A percentile compares a stretch with the other conserved stretches of the same genome.
Evolutionary conservation across 1,140 invertebrate species (phyloP).

Genomic region (Leptinotarsa undecemlineata): DNA sequence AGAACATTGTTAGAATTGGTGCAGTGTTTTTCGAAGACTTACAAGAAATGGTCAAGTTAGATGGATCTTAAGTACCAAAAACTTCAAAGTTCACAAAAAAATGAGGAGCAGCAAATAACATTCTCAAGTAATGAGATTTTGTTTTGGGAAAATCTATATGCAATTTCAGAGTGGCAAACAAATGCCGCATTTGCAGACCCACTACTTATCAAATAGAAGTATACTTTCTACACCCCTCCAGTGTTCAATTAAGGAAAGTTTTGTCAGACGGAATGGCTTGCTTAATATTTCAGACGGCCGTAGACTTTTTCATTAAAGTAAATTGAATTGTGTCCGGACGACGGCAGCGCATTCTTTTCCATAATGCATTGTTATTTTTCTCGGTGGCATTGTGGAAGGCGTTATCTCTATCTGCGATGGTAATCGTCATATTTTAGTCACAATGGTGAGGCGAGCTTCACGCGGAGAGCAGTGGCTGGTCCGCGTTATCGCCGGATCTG

Average conservation of each 20-base stretch:
- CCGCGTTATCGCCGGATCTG: conserved; percentile 42
- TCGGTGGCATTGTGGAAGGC: conserved; percentile 40
- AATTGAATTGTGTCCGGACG: conserved; percentile 47
- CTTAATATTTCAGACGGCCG: conserved; percentile 31
- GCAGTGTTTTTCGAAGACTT: too few species aligned
- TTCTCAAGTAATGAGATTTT: too few species aligned
- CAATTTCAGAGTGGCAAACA: too few species aligned
- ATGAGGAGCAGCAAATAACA: too few species aligned
- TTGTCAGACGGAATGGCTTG: not conserved
- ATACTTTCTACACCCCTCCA: not conserved
- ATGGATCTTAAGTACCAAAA: too few species aligned
- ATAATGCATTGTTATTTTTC: conserved; percentile 45
- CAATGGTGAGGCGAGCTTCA: conserved; percentile 50
- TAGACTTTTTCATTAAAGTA: conserved; percentile 45
- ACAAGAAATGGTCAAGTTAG: too few species aligned
- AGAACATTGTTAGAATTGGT: too few species aligned
- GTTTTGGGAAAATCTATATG: too few species aligned
- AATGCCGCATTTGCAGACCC: too few species aligned
- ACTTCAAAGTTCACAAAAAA: too few species aligned
- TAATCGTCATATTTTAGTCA: conserved; percentile 52
- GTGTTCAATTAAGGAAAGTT: not conserved
- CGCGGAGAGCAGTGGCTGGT: conserved; percentile 43
- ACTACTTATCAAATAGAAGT: not conserved
- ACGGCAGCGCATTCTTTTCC: conserved; percentile 29
- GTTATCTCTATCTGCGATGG: conserved; percentile 51